Base-by-base conservation (phyloP, 1,140 invertebrate species). In the Heliconius hermathena region DNA sequence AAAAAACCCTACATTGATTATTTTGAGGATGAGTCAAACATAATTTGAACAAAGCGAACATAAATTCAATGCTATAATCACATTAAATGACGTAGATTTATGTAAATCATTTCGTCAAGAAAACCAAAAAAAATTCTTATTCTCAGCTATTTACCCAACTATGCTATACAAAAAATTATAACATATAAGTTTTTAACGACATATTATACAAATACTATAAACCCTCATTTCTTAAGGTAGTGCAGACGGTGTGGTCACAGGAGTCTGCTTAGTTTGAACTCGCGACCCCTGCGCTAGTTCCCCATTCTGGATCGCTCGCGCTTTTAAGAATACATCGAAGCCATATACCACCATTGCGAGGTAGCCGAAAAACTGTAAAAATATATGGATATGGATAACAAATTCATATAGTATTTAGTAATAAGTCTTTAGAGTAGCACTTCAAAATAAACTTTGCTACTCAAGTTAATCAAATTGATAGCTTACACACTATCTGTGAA, bases 301-400 rank as follows among this genome's bases (percentile, higher is more conserved):
- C 9, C 97, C 97, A 20, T 88, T 94, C 87, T 95, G 95, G 80
- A 96, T 93, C 2, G 92, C 95, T 54, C 95, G 95, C 87, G 96
- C 97, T 87, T 98, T 98, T 16, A 97, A 88, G 91, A 96, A 98
- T 8, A 97, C 96, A 83, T 98, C 97, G 77, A 96, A 96, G 3
- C 96, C 97, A 91, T 98, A 98, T 1, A 94, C 91, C 77, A 97
- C 89, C 97, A 98, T 98, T 11, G 96, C 96, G 76, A 96, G 93
- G 90, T 97, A 98, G 60, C 97, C 97, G 88, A 98, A 98, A 89
- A 98, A 97, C 97, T 97, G 92, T 20, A 95, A 95, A n/a, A 26
- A 29, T 66, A 66, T 9, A 57, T 57, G 2, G 20, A 57, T 57
- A 54, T 54, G 6, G 52, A 8, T 54, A 0, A 1, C 13, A 46